These are phyloP conservation scores for Anthrax anthrax DNA, from an alignment of 2,888 invertebrate species.

Conservation along the genomic window DNA sequence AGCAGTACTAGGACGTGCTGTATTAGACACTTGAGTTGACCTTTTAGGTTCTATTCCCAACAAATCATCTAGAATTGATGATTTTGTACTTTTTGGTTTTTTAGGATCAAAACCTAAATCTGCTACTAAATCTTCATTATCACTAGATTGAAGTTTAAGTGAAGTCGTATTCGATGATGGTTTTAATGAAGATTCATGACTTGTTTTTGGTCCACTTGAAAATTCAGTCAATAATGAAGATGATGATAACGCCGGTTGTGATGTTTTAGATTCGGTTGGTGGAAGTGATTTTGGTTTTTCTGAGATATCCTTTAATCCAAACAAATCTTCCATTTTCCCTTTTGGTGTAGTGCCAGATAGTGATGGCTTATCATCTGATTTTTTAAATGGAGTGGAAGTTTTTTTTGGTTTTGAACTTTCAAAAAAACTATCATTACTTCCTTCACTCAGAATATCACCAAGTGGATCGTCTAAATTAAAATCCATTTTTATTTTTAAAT, in stretches of 20 bases:
- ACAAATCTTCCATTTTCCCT: conserved; percentile 28
- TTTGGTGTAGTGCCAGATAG: conserved; percentile 12
- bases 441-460: conserved; percentile 51
- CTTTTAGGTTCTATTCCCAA: conserved; percentile 20
- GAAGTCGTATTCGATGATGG: background rate
- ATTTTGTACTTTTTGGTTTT: conserved; percentile 25
- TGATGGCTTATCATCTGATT: conserved; percentile 7
- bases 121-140: conserved; percentile 22
- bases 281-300: background rate
- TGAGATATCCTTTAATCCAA: conserved; percentile 26
- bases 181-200: too few species aligned
- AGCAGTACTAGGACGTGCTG: conserved; percentile 14
- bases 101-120: conserved; percentile 35
- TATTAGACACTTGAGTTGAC: conserved; percentile 2
- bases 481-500: conserved; percentile 31
- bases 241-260: conserved; percentile 4
- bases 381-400: background rate
- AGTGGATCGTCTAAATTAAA: conserved; percentile 48
- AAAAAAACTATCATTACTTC: conserved; percentile 58
- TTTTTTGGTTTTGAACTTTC: conserved; percentile 30
- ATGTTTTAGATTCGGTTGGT: conserved; percentile 15
- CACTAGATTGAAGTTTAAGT: conserved; percentile 10
- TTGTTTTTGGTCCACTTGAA: background rate
- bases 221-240: background rate
- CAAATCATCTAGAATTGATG: conserved; percentile 30